These are phyloP conservation scores for Hemicentrotus pulcherrimus DNA, from an alignment of 35 echinoderm and acorn worm species.

Conservation along the genomic window DNA sequence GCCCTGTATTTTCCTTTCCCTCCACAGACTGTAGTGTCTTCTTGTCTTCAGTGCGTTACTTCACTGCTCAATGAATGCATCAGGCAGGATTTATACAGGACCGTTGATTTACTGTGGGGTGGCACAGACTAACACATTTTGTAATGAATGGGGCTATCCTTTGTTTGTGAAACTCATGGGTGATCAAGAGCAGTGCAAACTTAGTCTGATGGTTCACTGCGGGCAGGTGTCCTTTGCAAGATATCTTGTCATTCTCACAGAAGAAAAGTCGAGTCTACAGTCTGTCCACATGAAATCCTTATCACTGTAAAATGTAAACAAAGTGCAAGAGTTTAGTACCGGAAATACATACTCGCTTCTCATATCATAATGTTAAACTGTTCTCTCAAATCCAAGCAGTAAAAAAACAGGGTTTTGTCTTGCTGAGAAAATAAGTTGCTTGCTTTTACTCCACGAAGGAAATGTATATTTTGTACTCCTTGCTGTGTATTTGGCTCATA, in stretches of 20 bases:
- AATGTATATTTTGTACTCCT: background rate
- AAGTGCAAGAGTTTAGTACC: background rate
- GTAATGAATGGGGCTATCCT: background rate
- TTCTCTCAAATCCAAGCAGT: background rate
- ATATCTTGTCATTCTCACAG: background rate
- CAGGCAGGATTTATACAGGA: background rate
- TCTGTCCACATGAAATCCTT: no score
- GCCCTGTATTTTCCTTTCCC: background rate
- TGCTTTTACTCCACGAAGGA: no score
- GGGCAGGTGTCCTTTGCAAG: background rate
- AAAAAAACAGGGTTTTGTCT: background rate
- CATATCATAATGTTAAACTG: background rate
- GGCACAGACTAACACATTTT: background rate
- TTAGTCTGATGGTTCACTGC: background rate
- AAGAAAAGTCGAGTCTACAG: background rate
- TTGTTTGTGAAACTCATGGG: background rate
- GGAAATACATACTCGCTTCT: background rate
- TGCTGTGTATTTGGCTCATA: background rate
- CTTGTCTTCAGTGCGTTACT: background rate
- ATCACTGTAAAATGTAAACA: no score
- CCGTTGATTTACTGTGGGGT: background rate
- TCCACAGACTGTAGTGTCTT: background rate
- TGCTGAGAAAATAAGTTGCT: no score
- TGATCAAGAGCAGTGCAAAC: background rate
- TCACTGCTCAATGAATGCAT: background rate